A percentile compares a stretch with the other conserved stretches of the same genome.
Evolutionary conservation across 2,888 invertebrate genomes (phyloP).

Genomic region (Apodemia hepburni): DNA sequence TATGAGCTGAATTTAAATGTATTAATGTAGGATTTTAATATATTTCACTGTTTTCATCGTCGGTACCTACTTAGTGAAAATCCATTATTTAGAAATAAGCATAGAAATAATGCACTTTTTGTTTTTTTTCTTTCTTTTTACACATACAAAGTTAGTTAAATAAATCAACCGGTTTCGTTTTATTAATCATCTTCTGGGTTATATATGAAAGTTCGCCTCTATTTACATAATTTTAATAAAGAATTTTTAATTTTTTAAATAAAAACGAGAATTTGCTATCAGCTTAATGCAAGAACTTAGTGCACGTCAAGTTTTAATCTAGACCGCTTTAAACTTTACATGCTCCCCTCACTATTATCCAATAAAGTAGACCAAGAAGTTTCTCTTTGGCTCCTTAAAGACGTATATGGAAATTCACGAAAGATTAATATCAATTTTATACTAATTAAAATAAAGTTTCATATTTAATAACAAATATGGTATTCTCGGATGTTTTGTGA

Average conservation of each 20-base stretch:
- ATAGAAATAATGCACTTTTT: no score
- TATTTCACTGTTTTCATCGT: no score
- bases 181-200: no score
- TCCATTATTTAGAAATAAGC: no score
- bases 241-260: not conserved
- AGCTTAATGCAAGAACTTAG: constrained; percentile 8
- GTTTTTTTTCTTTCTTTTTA: no score
- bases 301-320: constrained; percentile 15
- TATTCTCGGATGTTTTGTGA: constrained; percentile 37
- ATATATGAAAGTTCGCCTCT: no score
- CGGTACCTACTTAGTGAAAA: no score
- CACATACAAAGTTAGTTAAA: no score
- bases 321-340: constrained; percentile 11
- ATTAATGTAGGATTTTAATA: no score
- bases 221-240: no score
- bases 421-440: constrained; percentile 40
- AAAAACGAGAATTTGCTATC: not conserved
- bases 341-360: constrained; percentile 53
- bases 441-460: constrained; percentile 36
- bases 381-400: constrained; percentile 36
- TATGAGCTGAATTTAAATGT: no score
- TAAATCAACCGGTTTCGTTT: no score
- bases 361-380: constrained; percentile 73
- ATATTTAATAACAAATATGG: constrained; percentile 28
- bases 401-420: constrained; percentile 38